These are phyloP conservation scores for Cottus gobio DNA, from an alignment of 2,113 vertebrate genomes.

Conservation along the genomic window DNA sequence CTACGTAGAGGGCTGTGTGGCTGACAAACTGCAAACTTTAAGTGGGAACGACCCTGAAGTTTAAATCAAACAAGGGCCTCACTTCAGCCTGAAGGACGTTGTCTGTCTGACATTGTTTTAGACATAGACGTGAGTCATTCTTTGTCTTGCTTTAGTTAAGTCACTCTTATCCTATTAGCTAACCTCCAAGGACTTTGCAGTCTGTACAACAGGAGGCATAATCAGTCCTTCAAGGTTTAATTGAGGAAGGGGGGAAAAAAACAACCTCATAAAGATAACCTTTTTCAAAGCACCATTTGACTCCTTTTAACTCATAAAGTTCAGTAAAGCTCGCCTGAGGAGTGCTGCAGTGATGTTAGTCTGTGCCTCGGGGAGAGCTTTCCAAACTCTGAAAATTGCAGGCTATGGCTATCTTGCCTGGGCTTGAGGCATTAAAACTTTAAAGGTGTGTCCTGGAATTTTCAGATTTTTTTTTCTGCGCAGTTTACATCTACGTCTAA, in stretches of 20 bases:
- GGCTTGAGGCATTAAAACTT: not conserved
- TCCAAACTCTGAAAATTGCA: not conserved
- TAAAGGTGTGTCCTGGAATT: not conserved
- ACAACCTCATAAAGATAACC: not conserved
- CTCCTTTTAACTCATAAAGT: not conserved
- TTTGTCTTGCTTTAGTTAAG: not conserved
- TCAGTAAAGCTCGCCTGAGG: not conserved
- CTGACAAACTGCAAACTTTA: not conserved
- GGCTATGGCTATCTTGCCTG: not conserved
- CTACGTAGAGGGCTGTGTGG: conserved; percentile 41
- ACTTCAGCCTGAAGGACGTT: not conserved
- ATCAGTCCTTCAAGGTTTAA: not conserved
- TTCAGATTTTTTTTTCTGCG: not conserved
- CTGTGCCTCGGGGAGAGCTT: not conserved
- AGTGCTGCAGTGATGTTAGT: not conserved
- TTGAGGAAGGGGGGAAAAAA: not conserved
- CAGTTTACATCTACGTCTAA: not conserved
- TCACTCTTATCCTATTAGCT: not conserved
- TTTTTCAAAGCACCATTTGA: not conserved
- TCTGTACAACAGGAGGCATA: not conserved
- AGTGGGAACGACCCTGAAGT: not conserved
- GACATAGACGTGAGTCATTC: not conserved
- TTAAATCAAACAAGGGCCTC: not conserved
- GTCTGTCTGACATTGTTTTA: not conserved
- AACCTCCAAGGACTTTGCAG: not conserved